Evolutionary conservation across 2,113 vertebrate species (phyloP).

Genomic region (Varanus salvator): DNA sequence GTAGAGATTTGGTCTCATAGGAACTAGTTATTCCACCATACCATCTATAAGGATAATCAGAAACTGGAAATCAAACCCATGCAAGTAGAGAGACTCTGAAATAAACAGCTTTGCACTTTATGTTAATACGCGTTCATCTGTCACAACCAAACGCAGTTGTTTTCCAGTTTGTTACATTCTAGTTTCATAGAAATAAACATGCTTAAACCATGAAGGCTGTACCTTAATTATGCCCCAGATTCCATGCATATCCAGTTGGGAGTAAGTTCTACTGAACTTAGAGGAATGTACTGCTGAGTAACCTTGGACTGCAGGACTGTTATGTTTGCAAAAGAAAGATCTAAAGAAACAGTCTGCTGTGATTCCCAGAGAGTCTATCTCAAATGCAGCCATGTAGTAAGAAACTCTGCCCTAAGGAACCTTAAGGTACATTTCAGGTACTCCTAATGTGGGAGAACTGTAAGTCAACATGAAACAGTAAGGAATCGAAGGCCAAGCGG

Average conservation of each 20-base stretch:
- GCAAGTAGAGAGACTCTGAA: not conserved
- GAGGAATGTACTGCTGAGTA: not conserved
- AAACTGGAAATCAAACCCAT: not conserved
- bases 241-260: not conserved
- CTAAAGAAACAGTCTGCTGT: not conserved
- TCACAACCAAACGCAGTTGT: not conserved
- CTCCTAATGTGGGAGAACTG: not conserved
- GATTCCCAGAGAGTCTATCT: not conserved
- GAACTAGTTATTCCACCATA: not conserved
- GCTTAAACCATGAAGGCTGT: not conserved
- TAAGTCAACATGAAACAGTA: not conserved
- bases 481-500: not conserved
- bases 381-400: not conserved
- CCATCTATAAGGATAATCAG: no score
- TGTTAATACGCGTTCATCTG: not conserved
- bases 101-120: not conserved
- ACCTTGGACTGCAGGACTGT: not conserved
- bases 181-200: not conserved
- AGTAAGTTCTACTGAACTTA: no score
- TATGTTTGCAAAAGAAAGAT: not conserved
- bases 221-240: not conserved
- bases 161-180: not conserved
- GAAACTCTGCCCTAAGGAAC: no score
- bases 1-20: not conserved
- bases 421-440: not conserved